Base-by-base conservation (phyloP, 2,888 invertebrate genomes). In the Eledona agricola region DNA sequence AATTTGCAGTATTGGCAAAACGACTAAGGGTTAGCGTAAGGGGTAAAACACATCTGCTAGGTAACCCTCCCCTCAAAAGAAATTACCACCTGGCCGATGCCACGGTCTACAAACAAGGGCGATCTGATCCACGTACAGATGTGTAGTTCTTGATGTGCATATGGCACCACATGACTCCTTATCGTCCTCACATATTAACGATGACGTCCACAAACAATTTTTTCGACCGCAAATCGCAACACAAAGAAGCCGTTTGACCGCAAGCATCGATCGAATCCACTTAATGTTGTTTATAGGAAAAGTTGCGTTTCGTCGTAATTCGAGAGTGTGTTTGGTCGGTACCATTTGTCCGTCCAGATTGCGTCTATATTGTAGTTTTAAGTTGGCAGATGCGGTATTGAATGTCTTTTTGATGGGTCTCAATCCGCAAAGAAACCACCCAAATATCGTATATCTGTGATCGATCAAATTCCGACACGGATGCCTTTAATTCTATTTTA, bases 71-170 rank as follows among this genome's bases (percentile, higher is more conserved):
- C 70, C 74, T 73, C 70, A 62, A 74, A 75, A 75, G 75, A 75
- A 74, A 75, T 72, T 72, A 70, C 75, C 77, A 77, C 76, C 77
- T 77, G 77, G 77, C 71, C 63, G 67, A 66, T 71, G 72, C 75
- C 73, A 76, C 74, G 76, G 75, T 74, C 73, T 59, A 71, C 73
- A 76, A 76, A 75, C 76, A 76, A 72, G 72, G 73, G 74, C 71
- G 68, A 62, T 60, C 58, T 47, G 55, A 50, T 54, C 49, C 34
- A 55, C 60, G 52, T 46, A 66, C 69, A 71, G 70, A 70, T 70
- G 71, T 63, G 58, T 55, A 38, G 19, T 25, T 15, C 19, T 29
- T 26, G 45, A 31, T 15, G 25, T 38, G 67, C 70, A 70, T 70
- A 70, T 70, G 70, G 62, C 69, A 68, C 67, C 61, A 35, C 56